These are phyloP conservation scores for Pedetes capensis DNA, from an alignment of 2,113 vertebrate species.

Conservation along the genomic window DNA sequence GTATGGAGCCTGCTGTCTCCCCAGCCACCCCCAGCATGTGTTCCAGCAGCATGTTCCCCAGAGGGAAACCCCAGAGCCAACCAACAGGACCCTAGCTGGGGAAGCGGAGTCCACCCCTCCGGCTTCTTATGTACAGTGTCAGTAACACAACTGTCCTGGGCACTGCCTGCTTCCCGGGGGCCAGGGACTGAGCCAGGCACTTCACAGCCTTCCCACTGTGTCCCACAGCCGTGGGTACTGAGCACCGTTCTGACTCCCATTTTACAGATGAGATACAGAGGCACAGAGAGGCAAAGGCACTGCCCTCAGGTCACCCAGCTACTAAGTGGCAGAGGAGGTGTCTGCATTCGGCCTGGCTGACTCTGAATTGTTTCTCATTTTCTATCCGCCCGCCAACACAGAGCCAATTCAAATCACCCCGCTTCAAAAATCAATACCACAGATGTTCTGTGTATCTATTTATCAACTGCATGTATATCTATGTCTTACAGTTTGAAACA, in stretches of 20 bases:
- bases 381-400: not conserved
- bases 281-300: not conserved
- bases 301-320: not conserved
- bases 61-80: not conserved
- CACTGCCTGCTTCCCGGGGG: not conserved
- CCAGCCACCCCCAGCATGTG: too few species aligned
- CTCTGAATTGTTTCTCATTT: not conserved
- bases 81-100: not conserved
- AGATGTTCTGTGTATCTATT: not conserved
- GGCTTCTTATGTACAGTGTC: fast-evolving
- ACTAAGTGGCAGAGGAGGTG: not conserved
- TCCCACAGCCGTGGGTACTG: not conserved
- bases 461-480: not conserved
- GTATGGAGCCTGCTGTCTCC: too few species aligned
- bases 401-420: not conserved
- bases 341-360: not conserved
- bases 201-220: not conserved
- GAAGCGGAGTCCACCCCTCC: not conserved
- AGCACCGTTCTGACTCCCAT: not conserved
- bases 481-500: not conserved
- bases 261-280: not conserved
- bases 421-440: not conserved
- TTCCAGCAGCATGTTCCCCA: not conserved
- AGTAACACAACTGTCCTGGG: not conserved
- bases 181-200: not conserved